These are phyloP conservation scores for Standfussiana lucernea DNA, from an alignment of 2,888 invertebrate species.

Conservation along the genomic window DNA sequence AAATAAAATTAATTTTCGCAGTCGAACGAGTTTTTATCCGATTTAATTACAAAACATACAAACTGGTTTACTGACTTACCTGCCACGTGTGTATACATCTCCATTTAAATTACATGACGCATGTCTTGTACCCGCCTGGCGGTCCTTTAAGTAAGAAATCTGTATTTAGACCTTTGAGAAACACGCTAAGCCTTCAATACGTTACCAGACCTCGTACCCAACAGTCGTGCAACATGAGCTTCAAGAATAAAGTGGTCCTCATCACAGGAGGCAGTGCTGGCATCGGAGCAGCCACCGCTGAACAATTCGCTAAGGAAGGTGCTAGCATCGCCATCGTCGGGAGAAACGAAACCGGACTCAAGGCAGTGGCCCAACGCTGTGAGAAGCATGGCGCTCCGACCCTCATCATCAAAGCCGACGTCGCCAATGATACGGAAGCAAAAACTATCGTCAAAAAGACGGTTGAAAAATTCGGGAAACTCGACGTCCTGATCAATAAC, in stretches of 20 bases:
- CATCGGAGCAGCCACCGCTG: constrained; percentile 71
- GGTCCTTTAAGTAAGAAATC: not conserved
- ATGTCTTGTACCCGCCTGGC: not conserved
- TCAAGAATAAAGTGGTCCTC: constrained; percentile 72
- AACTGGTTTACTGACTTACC: constrained; percentile 17
- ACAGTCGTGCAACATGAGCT: constrained; percentile 65
- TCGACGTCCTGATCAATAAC: constrained; percentile 76
- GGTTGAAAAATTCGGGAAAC: constrained; percentile 67
- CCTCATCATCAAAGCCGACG: constrained; percentile 69
- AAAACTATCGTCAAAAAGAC: constrained; percentile 65
- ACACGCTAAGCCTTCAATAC: constrained; percentile 13
- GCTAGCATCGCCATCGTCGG: constrained; percentile 71
- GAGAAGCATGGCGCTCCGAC: constrained; percentile 56
- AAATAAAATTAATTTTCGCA: not conserved
- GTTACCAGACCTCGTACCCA: not conserved
- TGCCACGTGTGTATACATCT: not conserved
- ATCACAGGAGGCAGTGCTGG: constrained; percentile 74
- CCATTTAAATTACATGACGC: constrained; percentile 11
- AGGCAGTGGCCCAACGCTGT: constrained; percentile 60
- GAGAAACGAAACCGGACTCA: constrained; percentile 68
- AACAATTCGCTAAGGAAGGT: constrained; percentile 69
- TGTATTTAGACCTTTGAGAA: constrained; percentile 14
- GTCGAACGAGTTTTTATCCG: not conserved
- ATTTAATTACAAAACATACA: not conserved
- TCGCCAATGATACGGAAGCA: constrained; percentile 67